Base-by-base conservation (phyloP, 2,113 vertebrate species). In the Telmatochromis sp. region DNA sequence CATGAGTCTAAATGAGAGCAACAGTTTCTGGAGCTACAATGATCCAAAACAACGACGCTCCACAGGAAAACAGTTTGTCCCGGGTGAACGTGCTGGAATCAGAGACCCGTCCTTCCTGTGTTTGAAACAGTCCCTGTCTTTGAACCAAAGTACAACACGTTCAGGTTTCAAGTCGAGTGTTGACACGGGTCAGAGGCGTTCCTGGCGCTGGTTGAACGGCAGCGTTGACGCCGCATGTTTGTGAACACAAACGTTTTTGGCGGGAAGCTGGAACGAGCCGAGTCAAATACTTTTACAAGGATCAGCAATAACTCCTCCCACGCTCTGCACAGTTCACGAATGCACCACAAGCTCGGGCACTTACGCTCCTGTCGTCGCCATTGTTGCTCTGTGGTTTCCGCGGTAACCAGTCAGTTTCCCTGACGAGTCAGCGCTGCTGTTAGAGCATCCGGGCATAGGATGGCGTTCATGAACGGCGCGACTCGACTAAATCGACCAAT, bases 331-430 rank as follows among this genome's bases (percentile, higher is more conserved):
- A 57, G 51, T n/a, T 15, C 58, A 53, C 21, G 47, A 91, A 89
- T 21, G 3, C 79, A 83, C 19, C 65, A 75, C 68, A 37, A 28
- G 81, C 54, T 88, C 82, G 85, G 80, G 54, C 5, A 7, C 80
- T 80, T 86, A 10, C 19, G 28, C 21, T n/a, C 42, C 37, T 28
- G 33, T 2, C 5, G 9, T 19, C 40, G 17, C 15, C 5, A n/a
- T 21, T 35, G 3, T 60, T 47, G 87, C 35, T 93, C 81, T 86
- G 28, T 26, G 2, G 90, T 93, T 82, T 82, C 87, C 35, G 47
- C 2, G 35, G 57, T 23, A 82, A 86, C 82, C 33, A 11, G 40
- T 54, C 23, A 80, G 55, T 54, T 65, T 82, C 53, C 65, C 53
- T 11, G 17, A 28, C 23, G 6, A 33, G 57, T 60, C 23, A 37